These are phyloP conservation scores for Epirrhoe tristata DNA, from an alignment of 2,888 invertebrate species.

Conservation along the genomic window DNA sequence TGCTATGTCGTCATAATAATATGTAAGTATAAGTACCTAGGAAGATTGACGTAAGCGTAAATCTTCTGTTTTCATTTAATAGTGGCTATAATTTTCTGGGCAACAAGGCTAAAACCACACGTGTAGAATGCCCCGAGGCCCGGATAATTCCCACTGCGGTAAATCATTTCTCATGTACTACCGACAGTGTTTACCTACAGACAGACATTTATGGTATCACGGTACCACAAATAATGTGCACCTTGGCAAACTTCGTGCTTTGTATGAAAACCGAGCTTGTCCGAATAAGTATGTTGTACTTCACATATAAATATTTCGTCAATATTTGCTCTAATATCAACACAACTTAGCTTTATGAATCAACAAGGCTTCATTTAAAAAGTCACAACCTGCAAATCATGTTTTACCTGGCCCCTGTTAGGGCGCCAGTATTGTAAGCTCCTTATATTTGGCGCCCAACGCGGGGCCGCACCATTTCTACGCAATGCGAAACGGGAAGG, in stretches of 20 bases:
- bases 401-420: conserved; percentile 8
- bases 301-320: not conserved
- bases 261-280: too few relatives aligned
- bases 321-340: not conserved
- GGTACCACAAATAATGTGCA: too few relatives aligned
- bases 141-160: conserved; percentile 32
- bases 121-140: conserved; percentile 21
- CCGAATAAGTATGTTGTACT: too few relatives aligned
- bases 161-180: conserved; percentile 40
- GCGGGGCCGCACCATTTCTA: conserved; percentile 38
- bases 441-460: conserved; percentile 37
- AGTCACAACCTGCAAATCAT: not conserved
- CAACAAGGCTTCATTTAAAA: too few relatives aligned
- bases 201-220: too few relatives aligned
- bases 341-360: not conserved
- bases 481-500: conserved; percentile 43
- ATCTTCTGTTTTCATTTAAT: not conserved
- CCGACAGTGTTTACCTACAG: too few relatives aligned
- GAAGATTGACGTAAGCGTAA: too few relatives aligned
- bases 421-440: conserved; percentile 23
- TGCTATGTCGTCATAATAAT: too few relatives aligned
- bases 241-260: too few relatives aligned
- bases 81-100: conserved; percentile 17
- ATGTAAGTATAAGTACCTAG: too few relatives aligned
- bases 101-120: conserved; percentile 26